Percentiles rank a stretch among this genome's conserved stretches.
These are phyloP conservation scores for Bradypodion pumilum DNA, from an alignment of 2,797 vertebrate species.

Conservation along the genomic window DNA sequence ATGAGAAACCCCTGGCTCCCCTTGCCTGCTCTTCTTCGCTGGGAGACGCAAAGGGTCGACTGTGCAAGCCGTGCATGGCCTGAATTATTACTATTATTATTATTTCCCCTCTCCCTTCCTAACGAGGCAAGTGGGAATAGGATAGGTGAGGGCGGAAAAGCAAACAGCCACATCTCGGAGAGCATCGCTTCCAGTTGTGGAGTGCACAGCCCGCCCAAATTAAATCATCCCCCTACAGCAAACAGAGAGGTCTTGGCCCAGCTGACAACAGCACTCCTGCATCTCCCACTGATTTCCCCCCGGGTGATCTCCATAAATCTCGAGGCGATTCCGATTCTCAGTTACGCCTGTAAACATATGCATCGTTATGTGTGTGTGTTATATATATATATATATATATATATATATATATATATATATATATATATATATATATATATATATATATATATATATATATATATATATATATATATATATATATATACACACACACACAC, in stretches of 20 bases:
- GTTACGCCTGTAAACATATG: not conserved
- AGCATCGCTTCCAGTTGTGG: conserved; percentile 54
- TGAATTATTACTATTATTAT: conserved; percentile 35
- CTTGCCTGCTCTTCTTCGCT: conserved; percentile 67
- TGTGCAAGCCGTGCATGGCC: conserved; percentile 63
- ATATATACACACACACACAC: too few species aligned
- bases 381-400: too few species aligned
- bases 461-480: too few species aligned
- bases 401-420: too few species aligned
- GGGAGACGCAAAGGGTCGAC: conserved; percentile 72
- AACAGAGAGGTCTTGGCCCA: not conserved
- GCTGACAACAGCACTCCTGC: not conserved
- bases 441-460: too few species aligned
- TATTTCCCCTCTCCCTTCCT: not conserved
- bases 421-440: too few species aligned
- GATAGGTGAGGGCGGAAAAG: conserved; percentile 64
- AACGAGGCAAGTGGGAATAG: conserved; percentile 69
- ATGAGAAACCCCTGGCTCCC: conserved; percentile 53
- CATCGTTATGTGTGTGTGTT: too few species aligned
- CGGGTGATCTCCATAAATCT: not conserved
- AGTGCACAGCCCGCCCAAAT: conserved; percentile 52
- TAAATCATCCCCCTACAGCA: conserved; percentile 28
- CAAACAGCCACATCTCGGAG: conserved; percentile 55
- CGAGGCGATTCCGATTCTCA: conserved; percentile 12
- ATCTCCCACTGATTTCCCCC: conserved; percentile 41